phyloP scores from a whole-genome alignment of 2,888 invertebrate genomes.

The Megaustenia siamemsis region DNA sequence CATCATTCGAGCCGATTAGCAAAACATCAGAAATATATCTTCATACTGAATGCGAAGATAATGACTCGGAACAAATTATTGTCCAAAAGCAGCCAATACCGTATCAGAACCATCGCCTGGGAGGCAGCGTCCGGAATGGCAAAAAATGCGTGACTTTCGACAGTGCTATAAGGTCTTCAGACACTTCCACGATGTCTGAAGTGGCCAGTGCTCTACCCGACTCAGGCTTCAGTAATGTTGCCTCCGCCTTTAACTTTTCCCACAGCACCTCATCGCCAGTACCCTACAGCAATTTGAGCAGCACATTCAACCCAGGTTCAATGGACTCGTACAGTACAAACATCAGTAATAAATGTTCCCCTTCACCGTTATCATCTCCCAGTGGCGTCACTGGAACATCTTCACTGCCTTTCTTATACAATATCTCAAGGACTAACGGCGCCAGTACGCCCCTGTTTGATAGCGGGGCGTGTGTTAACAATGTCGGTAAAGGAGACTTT shows the following conservation, averaged over 20 bases:
- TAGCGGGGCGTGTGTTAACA: neutral
- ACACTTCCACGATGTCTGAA: slow-evolving; percentile 27
- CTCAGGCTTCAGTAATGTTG: slow-evolving; percentile 5
- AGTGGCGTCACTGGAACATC: neutral
- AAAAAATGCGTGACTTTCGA: slow-evolving; percentile 57
- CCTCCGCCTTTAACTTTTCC: neutral
- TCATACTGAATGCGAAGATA: slow-evolving; percentile 5
- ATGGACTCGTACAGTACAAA: slow-evolving; percentile 1
- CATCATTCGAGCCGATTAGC: slow-evolving; percentile 17
- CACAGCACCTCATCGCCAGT: neutral
- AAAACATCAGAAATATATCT: neutral
- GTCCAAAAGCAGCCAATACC: slow-evolving; percentile 22
- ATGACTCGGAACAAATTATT: slow-evolving; percentile 10
- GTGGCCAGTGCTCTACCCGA: slow-evolving; percentile 5
- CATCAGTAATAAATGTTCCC: neutral
- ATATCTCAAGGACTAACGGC: slow-evolving; percentile 18
- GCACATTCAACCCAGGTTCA: slow-evolving; percentile 20
- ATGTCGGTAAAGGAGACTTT: neutral
- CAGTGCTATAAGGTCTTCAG: slow-evolving; percentile 45
- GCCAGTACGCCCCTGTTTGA: neutral
- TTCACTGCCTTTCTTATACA: slow-evolving; percentile 24
- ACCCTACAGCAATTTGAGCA: neutral
- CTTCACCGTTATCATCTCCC: neutral
- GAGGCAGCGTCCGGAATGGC: slow-evolving; percentile 22
- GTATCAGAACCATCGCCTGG: slow-evolving; percentile 14